Conservation (phyloP, 1,140 invertebrate species). For the Onthophagus taurus region DNA sequence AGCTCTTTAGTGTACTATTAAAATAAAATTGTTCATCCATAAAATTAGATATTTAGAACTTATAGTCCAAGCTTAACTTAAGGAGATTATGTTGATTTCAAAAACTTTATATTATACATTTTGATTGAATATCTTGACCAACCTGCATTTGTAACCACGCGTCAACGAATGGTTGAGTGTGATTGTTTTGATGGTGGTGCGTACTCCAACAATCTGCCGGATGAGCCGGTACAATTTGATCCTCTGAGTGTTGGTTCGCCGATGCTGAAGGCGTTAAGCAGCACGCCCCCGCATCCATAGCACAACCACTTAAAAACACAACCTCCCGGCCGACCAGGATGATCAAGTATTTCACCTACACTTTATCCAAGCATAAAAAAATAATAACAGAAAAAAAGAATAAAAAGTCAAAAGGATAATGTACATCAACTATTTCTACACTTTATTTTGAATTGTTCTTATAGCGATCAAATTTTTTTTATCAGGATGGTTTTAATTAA, state of each 20-base stretch:
- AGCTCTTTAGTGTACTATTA: too few relatives aligned
- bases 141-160: slow-evolving; percentile 35
- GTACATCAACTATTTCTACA: slow-evolving; percentile 3
- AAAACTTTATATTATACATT: too few relatives aligned
- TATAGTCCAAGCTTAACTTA: too few relatives aligned
- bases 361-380: neutral
- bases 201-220: slow-evolving; percentile 31
- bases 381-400: neutral
- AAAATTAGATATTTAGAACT: too few relatives aligned
- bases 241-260: slow-evolving; percentile 29
- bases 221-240: slow-evolving; percentile 33
- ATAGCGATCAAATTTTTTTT: slow-evolving; percentile 4
- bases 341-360: neutral
- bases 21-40: too few relatives aligned
- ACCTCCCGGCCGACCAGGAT: neutral
- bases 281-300: slow-evolving; percentile 35
- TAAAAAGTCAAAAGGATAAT: neutral
- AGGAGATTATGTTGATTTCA: too few relatives aligned
- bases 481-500: neutral
- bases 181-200: slow-evolving; percentile 19
- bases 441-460: slow-evolving; percentile 5
- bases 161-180: slow-evolving; percentile 30
- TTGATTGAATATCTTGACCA: slow-evolving; percentile 1
- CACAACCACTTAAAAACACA: slow-evolving; percentile 21
- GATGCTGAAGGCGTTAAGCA: slow-evolving; percentile 31